These are phyloP conservation scores for Musca domestica DNA, from an alignment of 1,140 invertebrate species.

Conservation along the genomic window DNA sequence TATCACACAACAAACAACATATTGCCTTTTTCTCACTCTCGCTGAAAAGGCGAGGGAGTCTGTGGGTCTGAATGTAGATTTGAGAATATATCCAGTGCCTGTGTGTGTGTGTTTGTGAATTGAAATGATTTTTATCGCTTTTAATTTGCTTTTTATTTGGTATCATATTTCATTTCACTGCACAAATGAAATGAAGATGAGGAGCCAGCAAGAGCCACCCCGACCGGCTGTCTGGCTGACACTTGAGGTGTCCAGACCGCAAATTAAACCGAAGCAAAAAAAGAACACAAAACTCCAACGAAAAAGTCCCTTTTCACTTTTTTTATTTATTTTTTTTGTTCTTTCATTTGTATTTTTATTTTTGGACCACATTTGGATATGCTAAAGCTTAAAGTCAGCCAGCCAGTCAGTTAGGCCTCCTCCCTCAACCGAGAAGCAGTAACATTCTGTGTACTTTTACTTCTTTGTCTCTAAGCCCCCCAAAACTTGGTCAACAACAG, in stretches of 20 bases:
- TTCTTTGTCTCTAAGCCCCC: not conserved
- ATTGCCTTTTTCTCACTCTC: too few relatives aligned
- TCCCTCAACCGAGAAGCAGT: not conserved
- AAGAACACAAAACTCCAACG: not conserved
- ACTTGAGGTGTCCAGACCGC: not conserved
- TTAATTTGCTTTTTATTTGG: conserved; percentile 31
- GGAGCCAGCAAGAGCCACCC: not conserved
- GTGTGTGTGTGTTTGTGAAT: too few relatives aligned
- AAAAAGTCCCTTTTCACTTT: not conserved
- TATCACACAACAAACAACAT: too few relatives aligned
- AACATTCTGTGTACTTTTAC: not conserved
- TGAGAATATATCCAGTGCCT: too few relatives aligned
- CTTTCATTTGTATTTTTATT: not conserved
- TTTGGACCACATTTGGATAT: not conserved
- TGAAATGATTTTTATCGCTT: conserved; percentile 28
- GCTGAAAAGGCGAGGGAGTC: too few relatives aligned
- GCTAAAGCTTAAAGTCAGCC: not conserved
- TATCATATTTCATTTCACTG: conserved; percentile 30
- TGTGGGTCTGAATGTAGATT: too few relatives aligned
- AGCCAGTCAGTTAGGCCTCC: not conserved
- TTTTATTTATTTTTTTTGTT: too few relatives aligned
- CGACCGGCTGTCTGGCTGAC: not conserved
- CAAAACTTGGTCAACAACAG: too few relatives aligned
- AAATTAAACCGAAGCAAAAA: not conserved
- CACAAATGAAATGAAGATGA: not conserved